Evolutionary conservation across 2,797 vertebrate genomes (phyloP).

Genomic region (Emys orbicularis): DNA sequence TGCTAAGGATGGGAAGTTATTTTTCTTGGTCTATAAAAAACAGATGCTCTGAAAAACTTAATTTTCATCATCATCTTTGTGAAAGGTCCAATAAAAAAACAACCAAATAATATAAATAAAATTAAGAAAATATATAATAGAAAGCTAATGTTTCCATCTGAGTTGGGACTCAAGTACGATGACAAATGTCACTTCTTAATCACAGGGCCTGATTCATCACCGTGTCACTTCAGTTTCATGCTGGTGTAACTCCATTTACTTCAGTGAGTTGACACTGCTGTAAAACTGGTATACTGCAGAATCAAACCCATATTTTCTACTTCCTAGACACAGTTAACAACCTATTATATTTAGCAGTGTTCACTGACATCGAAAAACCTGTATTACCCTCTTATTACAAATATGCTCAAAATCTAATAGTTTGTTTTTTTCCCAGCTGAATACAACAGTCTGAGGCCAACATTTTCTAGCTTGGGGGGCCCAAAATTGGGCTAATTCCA

Average conservation of each 20-base stretch:
- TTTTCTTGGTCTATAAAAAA: neutral
- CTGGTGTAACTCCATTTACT: neutral
- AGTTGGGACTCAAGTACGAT: neutral
- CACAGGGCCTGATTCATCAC: neutral
- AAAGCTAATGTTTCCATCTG: neutral
- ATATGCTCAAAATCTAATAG: neutral
- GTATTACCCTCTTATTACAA: neutral
- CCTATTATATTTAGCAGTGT: no score
- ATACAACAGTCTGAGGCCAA: rapidly evolving
- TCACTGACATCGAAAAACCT: neutral
- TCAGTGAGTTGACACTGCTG: neutral
- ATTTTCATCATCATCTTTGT: neutral
- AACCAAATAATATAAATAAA: neutral
- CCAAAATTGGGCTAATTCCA: neutral
- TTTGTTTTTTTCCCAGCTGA: rapidly evolving
- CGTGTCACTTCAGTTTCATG: neutral
- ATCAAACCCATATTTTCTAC: neutral
- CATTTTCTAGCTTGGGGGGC: neutral
- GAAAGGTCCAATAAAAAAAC: neutral
- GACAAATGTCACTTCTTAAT: neutral
- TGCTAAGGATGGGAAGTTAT: neutral
- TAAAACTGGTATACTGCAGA: neutral
- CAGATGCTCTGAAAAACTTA: neutral
- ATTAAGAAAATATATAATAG: neutral
- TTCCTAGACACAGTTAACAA: neutral